phyloP scores from a whole-genome alignment of 2,797 vertebrate genomes.

The Austrolebias charrua region DNA sequence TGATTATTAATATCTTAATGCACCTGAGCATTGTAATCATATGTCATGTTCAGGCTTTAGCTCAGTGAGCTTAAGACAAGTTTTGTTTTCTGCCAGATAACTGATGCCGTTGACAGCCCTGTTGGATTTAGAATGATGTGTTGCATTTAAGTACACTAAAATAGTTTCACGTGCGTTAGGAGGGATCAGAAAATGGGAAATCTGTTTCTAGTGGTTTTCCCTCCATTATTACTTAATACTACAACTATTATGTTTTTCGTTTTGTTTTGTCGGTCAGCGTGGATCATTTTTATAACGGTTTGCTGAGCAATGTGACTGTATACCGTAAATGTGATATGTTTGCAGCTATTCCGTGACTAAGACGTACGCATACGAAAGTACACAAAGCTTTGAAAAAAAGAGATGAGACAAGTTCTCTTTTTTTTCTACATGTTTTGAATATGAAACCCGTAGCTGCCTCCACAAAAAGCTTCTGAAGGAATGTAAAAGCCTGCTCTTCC shows the following conservation, averaged over 20 bases:
- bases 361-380: conserved; percentile 27
- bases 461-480: conserved; percentile 49
- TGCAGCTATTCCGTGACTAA: conserved; percentile 14
- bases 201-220: conserved; percentile 36
- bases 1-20: conserved; percentile 56
- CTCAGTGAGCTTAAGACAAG: conserved; percentile 59
- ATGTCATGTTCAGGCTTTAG: conserved; percentile 50
- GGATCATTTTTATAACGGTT: not conserved
- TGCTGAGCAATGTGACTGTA: conserved; percentile 38
- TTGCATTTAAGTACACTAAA: conserved; percentile 72
- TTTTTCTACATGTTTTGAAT: conserved; percentile 34
- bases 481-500: conserved; percentile 44
- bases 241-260: not conserved
- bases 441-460: conserved; percentile 34
- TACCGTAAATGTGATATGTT: conserved; percentile 22
- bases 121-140: conserved; percentile 55
- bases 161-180: conserved; percentile 46
- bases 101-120: conserved; percentile 49
- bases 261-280: not conserved
- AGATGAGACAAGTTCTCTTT: conserved; percentile 33
- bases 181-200: conserved; percentile 1
- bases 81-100: conserved; percentile 57
- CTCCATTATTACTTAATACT: conserved; percentile 9
- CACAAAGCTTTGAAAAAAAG: conserved; percentile 27
- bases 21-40: conserved; percentile 54